Evolutionary conservation across 2,888 invertebrate species (phyloP), one percentile per base, ranked within the genome.

Genomic region (Cheilosia grossa): DNA sequence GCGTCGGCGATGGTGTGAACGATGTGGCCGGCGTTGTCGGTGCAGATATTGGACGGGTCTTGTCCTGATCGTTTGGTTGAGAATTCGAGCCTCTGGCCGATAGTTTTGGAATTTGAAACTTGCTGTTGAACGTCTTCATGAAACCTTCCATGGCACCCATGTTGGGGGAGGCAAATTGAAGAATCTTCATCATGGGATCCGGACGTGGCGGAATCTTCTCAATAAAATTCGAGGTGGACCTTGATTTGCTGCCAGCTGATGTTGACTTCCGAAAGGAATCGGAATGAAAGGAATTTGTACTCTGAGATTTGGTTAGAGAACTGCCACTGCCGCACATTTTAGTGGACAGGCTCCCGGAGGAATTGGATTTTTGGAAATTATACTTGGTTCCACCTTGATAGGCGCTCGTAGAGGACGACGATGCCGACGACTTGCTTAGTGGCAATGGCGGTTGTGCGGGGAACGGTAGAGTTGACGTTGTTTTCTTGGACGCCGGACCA

Each of bases 61-160:
- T 85, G 17, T 59, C 15, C 13, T 37, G 10, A 7, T 82, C 83
- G 17, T 72, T 59, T 4, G 73, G n/a, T 47, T 82, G 87, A 19
- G 83, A 82, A 54, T 75, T 87, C 0, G 87, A 80, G 15, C 51
- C 79, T 15, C 91, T 88, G 4, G 95, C 95, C 0, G 95, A 95
- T 79, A 97, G 91, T 92, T 97, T 97, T 0, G 97, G 97, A 89
- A 97, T 97, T 93, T 97, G 97, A 92, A 97, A 97, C 89, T 96
- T 97, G 73, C 95, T 95, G 88, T 97, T 95, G 42, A 96, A 91
- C 10, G 96, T 95, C 89, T 96, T 97, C 88, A 96, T 96, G 72
- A 96, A 93, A 10, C 96, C 95, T 89, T 96, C 96, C 89, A 96
- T 94, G 19, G 95, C 93, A 2, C 95, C 94, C 90, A 94, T 93